A percentile compares a stretch with the other conserved stretches of the same genome.
These are phyloP conservation scores for Dexiosoma caninum DNA, from an alignment of 2,888 invertebrate genomes.

Conservation along the genomic window DNA sequence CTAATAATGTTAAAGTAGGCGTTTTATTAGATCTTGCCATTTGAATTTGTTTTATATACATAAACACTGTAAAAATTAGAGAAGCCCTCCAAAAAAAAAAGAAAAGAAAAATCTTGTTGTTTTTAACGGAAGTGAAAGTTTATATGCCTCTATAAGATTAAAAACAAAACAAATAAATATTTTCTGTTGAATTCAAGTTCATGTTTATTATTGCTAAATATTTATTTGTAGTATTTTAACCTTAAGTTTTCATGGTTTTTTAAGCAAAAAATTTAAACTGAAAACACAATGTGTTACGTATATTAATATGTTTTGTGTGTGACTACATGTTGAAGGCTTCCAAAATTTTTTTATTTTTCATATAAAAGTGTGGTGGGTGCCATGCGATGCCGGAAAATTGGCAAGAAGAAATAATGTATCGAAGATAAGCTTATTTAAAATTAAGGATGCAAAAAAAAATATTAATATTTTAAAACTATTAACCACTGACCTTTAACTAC, in stretches of 20 bases:
- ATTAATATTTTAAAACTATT: too few species aligned
- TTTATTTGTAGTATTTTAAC: constrained; percentile 20
- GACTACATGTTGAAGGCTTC: constrained; percentile 44
- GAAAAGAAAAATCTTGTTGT: not conserved
- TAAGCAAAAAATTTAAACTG: not conserved
- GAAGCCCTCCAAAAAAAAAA: too few species aligned
- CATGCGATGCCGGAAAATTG: too few species aligned
- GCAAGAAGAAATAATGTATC: too few species aligned
- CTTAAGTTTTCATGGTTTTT: constrained; percentile 16
- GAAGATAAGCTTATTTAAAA: too few species aligned
- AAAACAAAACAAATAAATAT: not conserved
- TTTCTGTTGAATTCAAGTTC: constrained; percentile 43
- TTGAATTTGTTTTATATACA: not conserved
- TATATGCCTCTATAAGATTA: not conserved
- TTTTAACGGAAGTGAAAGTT: not conserved
- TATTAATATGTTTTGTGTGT: not conserved
- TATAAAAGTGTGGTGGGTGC: constrained; percentile 14
- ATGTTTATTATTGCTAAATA: constrained; percentile 21
- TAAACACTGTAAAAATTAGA: too few species aligned
- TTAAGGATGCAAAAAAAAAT: too few species aligned
- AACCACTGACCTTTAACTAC: too few species aligned
- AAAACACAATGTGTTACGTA: not conserved
- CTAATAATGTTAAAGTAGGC: constrained; percentile 25
- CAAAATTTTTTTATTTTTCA: not conserved
- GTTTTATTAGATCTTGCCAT: not conserved